Base-by-base conservation (phyloP, 2,888 invertebrate genomes). In the Drosophila tripunctata region DNA sequence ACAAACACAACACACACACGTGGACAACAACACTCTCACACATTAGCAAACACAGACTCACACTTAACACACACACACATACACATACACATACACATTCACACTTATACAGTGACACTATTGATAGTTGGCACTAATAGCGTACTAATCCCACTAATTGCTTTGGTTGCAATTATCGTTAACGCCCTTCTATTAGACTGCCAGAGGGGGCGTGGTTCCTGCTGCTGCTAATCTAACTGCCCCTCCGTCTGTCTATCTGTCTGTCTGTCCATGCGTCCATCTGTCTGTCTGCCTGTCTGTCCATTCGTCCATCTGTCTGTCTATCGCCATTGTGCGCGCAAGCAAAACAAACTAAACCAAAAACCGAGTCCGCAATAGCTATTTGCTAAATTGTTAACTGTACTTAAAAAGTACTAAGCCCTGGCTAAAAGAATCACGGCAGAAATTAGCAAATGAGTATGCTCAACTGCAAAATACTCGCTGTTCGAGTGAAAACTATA, bases 81-180 rank as follows among this genome's bases (percentile, higher is more conserved):
- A 45, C 51, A 50, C 44, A 61, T 41, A 55, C 43, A 44, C 6
- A 41, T n/a, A 52, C 17, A 66, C 17, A 41, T 2, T 15, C 21
- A 35, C 22, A 31, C 10, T 27, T n/a, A 43, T 31, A 60, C 10
- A 47, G n/a, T 56, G 27, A 10, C 51, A 69, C 67, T 74, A 71
- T 85, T 85, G 83, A 84, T 86, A 79, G 80, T 64, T 73, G 81
- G 77, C 83, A 71, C 79, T 84, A 86, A 88, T 80, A 80, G 75
- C 69, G 84, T 63, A 84, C 87, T 85, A 85, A 88, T 88, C 81
- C 81, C 79, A 65, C 87, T 85, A 88, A 85, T 86, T 85, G 88
- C 79, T 87, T 54, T 84, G 81, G 87, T 69, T 71, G 81, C 85
- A 84, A 85, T 85, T 85, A 87, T 86, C 84, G 68, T 66, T 74